Percentiles rank a stretch among this genome's conserved stretches.
phyloP scores from a whole-genome alignment of 1,140 invertebrate genomes.

The Psix sp. region DNA sequence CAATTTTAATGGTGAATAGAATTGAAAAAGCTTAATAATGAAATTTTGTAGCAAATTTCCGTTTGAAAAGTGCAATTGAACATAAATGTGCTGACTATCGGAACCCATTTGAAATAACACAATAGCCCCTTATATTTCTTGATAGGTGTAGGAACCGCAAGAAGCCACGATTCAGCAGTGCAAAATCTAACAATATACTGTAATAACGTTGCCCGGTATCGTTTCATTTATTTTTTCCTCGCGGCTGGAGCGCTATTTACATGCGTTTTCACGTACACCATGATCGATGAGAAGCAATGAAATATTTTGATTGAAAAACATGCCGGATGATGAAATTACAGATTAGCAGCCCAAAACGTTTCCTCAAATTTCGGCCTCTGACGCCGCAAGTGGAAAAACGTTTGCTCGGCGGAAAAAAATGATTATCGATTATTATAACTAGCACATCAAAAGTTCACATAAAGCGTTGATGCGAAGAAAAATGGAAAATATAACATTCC shows the following conservation, averaged over 20 bases:
- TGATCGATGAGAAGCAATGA: constrained; percentile 5
- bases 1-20: constrained; percentile 4
- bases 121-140: constrained; percentile 29
- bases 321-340: not conserved
- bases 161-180: constrained; percentile 5
- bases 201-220: constrained; percentile 19
- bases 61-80: constrained; percentile 30
- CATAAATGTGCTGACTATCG: constrained; percentile 30
- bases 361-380: too few species aligned
- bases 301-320: not conserved
- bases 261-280: not conserved
- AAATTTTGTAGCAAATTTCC: constrained; percentile 28
- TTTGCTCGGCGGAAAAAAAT: too few species aligned
- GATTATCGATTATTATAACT: too few species aligned
- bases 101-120: constrained; percentile 23
- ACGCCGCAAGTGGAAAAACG: too few species aligned
- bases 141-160: constrained; percentile 7
- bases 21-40: constrained; percentile 14
- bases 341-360: too few species aligned
- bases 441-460: too few species aligned
- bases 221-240: constrained; percentile 9
- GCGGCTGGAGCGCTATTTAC: constrained; percentile 2
- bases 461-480: too few species aligned
- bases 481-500: too few species aligned
- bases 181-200: constrained; percentile 15